Evolutionary conservation across 2,888 invertebrate genomes (phyloP).

Genomic region (Agriopis leucophaearia): DNA sequence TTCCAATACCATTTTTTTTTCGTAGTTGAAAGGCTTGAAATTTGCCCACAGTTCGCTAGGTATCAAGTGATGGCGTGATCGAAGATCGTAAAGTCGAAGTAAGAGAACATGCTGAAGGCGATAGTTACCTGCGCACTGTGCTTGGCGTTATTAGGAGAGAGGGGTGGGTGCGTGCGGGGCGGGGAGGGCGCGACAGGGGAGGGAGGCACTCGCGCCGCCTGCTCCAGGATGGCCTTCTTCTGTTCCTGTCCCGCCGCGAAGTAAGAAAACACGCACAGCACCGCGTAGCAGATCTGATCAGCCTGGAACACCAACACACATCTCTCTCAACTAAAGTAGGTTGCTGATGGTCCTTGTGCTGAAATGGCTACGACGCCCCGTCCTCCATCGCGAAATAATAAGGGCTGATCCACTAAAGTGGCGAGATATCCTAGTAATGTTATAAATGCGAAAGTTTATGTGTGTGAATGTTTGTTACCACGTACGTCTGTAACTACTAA

Average conservation of each 20-base stretch:
- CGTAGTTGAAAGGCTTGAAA: not conserved
- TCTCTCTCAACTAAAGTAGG: no score
- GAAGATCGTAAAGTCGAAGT: not conserved
- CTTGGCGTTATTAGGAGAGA: conserved; percentile 37
- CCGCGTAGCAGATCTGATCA: conserved; percentile 99
- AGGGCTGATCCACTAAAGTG: not conserved
- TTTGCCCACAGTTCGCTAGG: not conserved
- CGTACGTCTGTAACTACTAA: no score
- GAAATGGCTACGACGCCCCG: not conserved
- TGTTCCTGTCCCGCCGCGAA: conserved; percentile 96
- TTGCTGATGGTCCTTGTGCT: no score
- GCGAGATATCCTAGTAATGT: no score
- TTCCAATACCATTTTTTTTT: no score
- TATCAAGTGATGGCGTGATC: no score
- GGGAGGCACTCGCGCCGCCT: conserved; percentile 76
- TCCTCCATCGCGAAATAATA: not conserved
- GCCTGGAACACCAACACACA: conserved; percentile 87
- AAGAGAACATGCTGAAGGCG: not conserved
- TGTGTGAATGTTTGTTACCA: no score
- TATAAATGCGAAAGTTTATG: no score
- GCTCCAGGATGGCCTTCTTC: conserved; percentile 84
- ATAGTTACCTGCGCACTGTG: conserved; percentile 53
- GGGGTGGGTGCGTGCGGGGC: conserved; percentile 31
- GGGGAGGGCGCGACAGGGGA: conserved; percentile 41
- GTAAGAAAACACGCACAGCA: conserved; percentile 99